phyloP scores from a whole-genome alignment of 1,140 invertebrate genomes.

The Ganaspis sp. region DNA sequence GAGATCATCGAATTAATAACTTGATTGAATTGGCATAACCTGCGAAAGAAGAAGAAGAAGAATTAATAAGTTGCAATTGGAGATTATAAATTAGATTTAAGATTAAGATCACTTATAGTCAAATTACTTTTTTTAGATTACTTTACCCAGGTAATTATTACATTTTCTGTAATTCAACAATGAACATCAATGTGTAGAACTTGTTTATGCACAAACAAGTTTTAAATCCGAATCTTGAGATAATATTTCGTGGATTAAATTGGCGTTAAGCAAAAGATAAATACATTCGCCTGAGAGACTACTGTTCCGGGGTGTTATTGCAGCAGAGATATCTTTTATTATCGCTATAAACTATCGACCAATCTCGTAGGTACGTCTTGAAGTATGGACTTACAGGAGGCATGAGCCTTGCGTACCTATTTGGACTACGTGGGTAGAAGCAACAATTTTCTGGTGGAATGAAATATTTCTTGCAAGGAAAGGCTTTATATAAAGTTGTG shows the following conservation, averaged over 20 bases:
- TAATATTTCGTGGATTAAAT: neutral
- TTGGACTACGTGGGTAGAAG: neutral
- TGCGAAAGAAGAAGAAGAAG: no score
- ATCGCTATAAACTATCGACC: constrained; percentile 57
- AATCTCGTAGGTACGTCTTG: constrained; percentile 41
- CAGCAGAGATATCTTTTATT: constrained; percentile 54
- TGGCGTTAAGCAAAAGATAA: constrained; percentile 34
- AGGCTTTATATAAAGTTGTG: neutral
- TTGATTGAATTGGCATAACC: no score
- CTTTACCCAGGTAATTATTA: no score
- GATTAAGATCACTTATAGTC: no score
- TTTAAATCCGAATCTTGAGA: neutral
- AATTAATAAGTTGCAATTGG: no score
- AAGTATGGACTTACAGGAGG: neutral
- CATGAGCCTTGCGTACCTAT: neutral
- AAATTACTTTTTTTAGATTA: no score
- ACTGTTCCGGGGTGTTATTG: constrained; percentile 45
- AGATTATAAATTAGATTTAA: no score
- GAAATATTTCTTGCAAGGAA: neutral
- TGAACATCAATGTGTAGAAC: no score
- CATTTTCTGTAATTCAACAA: no score
- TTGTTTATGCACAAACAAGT: no score
- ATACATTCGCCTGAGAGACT: constrained; percentile 46
- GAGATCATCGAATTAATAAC: no score
- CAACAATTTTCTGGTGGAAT: constrained; percentile 1